Base-by-base conservation (phyloP, 2,113 vertebrate genomes). In the Anoplopoma fimbria region DNA sequence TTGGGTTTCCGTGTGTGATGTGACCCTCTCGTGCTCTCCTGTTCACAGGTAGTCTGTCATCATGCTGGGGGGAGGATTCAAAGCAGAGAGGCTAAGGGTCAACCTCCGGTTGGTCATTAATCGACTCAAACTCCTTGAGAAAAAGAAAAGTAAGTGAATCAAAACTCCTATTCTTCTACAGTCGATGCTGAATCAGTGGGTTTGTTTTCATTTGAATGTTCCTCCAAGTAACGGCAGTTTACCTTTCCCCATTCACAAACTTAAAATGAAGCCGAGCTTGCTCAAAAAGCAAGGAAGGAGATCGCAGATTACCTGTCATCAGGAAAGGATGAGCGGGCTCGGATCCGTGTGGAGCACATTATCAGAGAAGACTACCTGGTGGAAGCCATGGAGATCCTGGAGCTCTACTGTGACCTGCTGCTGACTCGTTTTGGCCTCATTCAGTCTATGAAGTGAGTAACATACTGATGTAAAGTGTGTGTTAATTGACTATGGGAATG, bases 321-420 rank as follows among this genome's bases (percentile, higher is more conserved):
- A 0, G 97, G 97, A 17, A 99, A 99, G 77, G 98, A 99, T 95
- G 98, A 99, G 83, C 95, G 98, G 69, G 98, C 98, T 17, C 95
- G 98, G 21, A 99, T 99, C 89, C 96, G 98, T 1, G 98, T 99
- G 88, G 98, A 99, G 83, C 98, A 99, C 92, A 99, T 99, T 65
- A 99, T 99, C 92, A 96, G 98, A 83, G 98, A 99, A 82, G 98
- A 99, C 95, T 99, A 99, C 87, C 90, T 99, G 21, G 98, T 99
- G 90, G 98, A 99, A 85, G 98, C 98, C 87, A 99, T 99, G 98
- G 98, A 99, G 93, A 99, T 99, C 92, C 93, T 99, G 87, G 98
- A 99, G 92, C 94, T 99, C 40, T 99, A 99, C 91, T 99, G 98
- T 53, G 98, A 99, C 78, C 94, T 99, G 76, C 94, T 99, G 65